phyloP scores from a whole-genome alignment of 2,797 vertebrate species.

The Mycteria americana region DNA sequence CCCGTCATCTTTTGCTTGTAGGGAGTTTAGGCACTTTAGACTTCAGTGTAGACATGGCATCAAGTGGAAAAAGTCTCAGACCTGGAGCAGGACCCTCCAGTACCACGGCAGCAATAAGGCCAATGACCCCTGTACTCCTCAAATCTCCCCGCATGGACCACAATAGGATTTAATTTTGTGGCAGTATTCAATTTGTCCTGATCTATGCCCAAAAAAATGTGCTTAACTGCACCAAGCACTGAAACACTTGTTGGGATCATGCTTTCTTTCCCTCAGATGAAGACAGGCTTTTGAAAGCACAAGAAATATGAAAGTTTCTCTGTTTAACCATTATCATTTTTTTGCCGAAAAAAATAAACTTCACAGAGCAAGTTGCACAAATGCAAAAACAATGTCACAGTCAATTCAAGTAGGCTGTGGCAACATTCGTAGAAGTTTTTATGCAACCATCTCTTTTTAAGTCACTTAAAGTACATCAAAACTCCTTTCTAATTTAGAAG shows the following conservation, averaged over 20 bases:
- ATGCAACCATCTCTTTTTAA: background rate
- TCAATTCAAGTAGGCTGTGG: background rate
- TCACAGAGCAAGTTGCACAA: background rate
- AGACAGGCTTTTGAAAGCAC: background rate
- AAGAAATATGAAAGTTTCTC: background rate
- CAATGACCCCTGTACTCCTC: background rate
- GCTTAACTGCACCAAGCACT: background rate
- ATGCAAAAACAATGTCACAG: background rate
- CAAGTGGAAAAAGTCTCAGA: background rate
- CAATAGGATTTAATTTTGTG: background rate
- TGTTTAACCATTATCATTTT: background rate
- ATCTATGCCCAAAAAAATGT: background rate
- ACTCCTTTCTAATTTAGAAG: background rate
- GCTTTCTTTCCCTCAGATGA: background rate
- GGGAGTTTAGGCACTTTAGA: background rate
- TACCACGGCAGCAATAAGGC: background rate
- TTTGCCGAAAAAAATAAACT: background rate
- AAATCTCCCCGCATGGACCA: background rate
- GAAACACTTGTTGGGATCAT: background rate
- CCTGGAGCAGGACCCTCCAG: background rate
- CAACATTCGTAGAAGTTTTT: background rate
- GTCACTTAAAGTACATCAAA: background rate
- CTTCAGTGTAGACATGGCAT: background rate
- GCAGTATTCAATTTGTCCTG: background rate
- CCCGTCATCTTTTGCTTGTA: fast-evolving